A percentile compares a stretch with the other conserved stretches of the same genome.
Evolutionary conservation across 2,797 vertebrate species (phyloP).

Genomic region (Semotilus atromaculatus): DNA sequence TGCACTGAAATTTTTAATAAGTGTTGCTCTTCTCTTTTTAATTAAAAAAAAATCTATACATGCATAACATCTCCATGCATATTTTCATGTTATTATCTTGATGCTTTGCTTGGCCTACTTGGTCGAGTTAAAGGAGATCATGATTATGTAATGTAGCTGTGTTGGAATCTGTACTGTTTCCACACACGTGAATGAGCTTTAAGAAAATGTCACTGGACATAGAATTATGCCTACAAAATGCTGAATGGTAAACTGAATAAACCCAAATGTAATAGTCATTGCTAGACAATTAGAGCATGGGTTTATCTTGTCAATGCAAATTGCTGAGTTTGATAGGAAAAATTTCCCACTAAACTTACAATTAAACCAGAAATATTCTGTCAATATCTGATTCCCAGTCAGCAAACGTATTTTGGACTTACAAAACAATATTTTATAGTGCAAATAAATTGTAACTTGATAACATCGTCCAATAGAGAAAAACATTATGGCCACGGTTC

Average conservation of each 20-base stretch:
- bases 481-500: constrained; percentile 51
- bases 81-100: neutral
- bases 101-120: constrained; percentile 6
- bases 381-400: neutral
- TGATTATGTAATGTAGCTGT: constrained; percentile 39
- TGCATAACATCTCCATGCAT: neutral
- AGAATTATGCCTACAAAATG: neutral
- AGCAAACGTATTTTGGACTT: neutral
- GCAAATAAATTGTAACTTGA: neutral
- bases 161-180: constrained; percentile 16
- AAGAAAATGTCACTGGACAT: constrained; percentile 40
- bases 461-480: neutral
- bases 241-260: constrained; percentile 2
- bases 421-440: neutral
- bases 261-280: constrained; percentile 59
- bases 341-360: neutral
- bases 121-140: constrained; percentile 6
- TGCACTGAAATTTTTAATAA: neutral
- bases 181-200: constrained; percentile 28
- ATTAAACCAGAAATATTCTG: neutral
- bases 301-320: neutral
- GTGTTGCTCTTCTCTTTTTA: neutral
- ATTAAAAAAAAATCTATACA: neutral
- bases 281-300: constrained; percentile 25
- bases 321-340: neutral